A percentile compares a stretch with the other conserved stretches of the same genome.
phyloP scores from a whole-genome alignment of 1,140 invertebrate species.

The Calosoma granatense region DNA sequence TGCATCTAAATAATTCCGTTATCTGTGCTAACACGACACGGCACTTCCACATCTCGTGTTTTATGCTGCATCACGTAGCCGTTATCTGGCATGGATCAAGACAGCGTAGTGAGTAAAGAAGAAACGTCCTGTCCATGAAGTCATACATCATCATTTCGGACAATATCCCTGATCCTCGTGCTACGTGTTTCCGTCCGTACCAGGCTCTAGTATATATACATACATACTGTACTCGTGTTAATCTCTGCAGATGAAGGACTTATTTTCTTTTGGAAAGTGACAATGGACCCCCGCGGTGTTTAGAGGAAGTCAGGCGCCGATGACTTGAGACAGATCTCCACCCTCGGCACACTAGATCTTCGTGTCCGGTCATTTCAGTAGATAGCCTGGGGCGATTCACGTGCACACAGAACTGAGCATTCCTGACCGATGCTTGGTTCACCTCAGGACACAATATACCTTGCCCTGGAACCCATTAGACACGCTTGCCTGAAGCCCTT shows the following conservation, averaged over 20 bases:
- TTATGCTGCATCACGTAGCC: not conserved
- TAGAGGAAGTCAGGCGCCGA: not conserved
- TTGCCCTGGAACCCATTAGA: slow-evolving; percentile 2
- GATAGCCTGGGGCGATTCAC: slow-evolving; percentile 23
- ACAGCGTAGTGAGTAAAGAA: too few relatives aligned
- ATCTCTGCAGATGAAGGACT: not conserved
- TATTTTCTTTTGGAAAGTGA: not conserved
- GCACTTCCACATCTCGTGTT: too few relatives aligned
- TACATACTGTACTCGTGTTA: not conserved
- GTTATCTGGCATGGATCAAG: too few relatives aligned
- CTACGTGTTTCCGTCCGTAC: not conserved
- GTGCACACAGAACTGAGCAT: slow-evolving; percentile 18
- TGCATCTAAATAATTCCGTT: too few relatives aligned
- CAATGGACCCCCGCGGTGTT: not conserved
- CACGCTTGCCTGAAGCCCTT: slow-evolving; percentile 4
- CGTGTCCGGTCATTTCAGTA: slow-evolving; percentile 17
- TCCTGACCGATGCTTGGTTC: slow-evolving; percentile 1
- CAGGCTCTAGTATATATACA: too few relatives aligned
- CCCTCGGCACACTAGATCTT: not conserved
- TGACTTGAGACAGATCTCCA: slow-evolving; percentile 2
- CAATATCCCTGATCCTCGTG: not conserved
- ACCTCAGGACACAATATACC: not conserved
- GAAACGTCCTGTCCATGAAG: too few relatives aligned
- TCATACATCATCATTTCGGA: not conserved
- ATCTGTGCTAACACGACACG: too few relatives aligned